Conservation (phyloP, 2,113 vertebrate genomes). For the Platichthys stellatus region DNA sequence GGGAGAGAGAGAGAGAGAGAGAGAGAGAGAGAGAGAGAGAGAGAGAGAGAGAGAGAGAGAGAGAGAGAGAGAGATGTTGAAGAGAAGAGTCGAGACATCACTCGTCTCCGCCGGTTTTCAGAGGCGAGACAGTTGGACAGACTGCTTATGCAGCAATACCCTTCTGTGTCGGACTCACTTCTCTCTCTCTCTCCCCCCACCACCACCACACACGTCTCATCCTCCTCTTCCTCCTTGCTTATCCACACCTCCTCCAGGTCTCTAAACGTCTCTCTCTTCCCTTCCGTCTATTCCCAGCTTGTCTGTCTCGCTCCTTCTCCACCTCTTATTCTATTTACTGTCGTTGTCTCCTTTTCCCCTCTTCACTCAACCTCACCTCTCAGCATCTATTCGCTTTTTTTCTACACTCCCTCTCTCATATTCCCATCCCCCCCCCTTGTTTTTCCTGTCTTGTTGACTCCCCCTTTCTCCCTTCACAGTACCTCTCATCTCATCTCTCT, state of each 20-base stretch:
- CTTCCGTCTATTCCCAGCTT: constrained; percentile 43
- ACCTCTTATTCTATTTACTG: constrained; percentile 35
- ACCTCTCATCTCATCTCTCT: neutral
- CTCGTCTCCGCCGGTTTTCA: constrained; percentile 61
- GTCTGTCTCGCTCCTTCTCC: constrained; percentile 24
- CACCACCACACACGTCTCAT: neutral
- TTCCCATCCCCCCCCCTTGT: constrained; percentile 16
- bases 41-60: constrained; percentile 13
- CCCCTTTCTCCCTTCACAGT: constrained; percentile 8
- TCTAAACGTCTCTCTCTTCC: constrained; percentile 47
- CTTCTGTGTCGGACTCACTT: constrained; percentile 65
- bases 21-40: neutral
- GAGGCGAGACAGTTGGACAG: constrained; percentile 74
- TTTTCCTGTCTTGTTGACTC: constrained; percentile 42
- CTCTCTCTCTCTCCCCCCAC: neutral
- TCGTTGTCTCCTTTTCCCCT: constrained; percentile 17
- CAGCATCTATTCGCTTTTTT: constrained; percentile 8
- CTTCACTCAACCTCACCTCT: neutral
- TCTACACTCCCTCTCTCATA: neutral
- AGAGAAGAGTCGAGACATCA: constrained; percentile 64
- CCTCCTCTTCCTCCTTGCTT: constrained; percentile 24
- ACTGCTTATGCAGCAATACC: constrained; percentile 81
- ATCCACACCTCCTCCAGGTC: constrained; percentile 47
- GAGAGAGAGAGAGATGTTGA: constrained; percentile 60
- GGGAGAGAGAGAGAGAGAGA: neutral